phyloP scores from a whole-genome alignment of 2,888 invertebrate species.

The Sturmia bella region DNA sequence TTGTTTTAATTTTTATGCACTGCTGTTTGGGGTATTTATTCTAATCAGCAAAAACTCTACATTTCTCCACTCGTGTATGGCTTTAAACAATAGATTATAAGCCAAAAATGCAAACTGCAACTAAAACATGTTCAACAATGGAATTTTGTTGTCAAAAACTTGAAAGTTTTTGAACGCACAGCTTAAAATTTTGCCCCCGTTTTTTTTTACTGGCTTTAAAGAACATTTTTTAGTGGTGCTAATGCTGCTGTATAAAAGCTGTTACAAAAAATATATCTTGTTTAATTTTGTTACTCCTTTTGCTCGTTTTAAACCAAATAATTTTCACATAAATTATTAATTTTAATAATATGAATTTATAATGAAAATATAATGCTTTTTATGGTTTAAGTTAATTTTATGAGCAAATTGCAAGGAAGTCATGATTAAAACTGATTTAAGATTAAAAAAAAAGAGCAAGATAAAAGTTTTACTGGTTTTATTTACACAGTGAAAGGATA shows the following conservation, averaged over 20 bases:
- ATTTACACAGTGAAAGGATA: background rate
- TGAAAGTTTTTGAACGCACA: constrained; percentile 7
- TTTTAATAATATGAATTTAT: constrained; percentile 55
- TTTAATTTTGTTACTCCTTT: background rate
- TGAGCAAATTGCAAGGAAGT: constrained; percentile 7
- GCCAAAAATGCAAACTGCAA: constrained; percentile 44
- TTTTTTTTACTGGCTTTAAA: background rate
- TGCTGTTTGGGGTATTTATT: constrained; percentile 36
- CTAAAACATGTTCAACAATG: constrained; percentile 50
- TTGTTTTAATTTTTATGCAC: background rate
- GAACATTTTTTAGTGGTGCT: background rate
- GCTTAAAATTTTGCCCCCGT: constrained; percentile 3
- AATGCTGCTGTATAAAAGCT: background rate
- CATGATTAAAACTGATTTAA: constrained; percentile 16
- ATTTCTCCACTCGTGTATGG: constrained; percentile 47
- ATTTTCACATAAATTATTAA: constrained; percentile 39
- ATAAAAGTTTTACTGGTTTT: background rate
- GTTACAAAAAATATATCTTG: background rate
- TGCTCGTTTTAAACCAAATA: constrained; percentile 6
- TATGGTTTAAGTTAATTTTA: constrained; percentile 16
- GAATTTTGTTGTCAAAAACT: constrained; percentile 26
- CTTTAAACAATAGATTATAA: constrained; percentile 61
- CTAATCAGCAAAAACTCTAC: constrained; percentile 56
- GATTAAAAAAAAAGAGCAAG: too few species aligned
- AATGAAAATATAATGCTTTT: constrained; percentile 47